Conservation (phyloP, 2,113 vertebrate species). For the Orientallactaga bullata region DNA sequence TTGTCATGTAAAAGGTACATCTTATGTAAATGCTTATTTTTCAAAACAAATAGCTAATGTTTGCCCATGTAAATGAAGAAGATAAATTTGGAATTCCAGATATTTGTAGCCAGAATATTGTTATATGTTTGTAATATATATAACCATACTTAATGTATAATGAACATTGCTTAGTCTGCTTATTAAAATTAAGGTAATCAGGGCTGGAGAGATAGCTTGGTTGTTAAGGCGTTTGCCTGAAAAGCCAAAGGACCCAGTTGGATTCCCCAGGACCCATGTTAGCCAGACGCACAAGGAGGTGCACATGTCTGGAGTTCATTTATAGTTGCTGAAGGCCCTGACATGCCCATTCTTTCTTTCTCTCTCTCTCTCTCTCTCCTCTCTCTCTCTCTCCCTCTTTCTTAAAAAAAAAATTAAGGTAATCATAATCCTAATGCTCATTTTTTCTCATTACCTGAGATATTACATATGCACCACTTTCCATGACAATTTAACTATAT, state of each 20-base stretch:
- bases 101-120: constrained; percentile 27
- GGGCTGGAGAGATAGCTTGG: no score
- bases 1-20: constrained; percentile 40
- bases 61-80: constrained; percentile 28
- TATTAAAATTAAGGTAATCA: no score
- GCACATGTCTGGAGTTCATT: no score
- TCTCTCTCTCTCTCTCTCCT: no score
- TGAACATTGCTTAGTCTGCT: neutral
- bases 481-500: neutral
- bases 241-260: no score
- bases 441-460: constrained; percentile 6
- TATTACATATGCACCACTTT: neutral
- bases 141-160: neutral
- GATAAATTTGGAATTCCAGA: neutral
- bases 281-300: no score
- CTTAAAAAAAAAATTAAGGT: no score
- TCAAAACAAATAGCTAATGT: neutral
- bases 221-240: no score
- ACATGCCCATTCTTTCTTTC: no score
- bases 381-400: no score
- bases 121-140: neutral
- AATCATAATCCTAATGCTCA: neutral
- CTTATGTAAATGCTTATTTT: constrained; percentile 17
- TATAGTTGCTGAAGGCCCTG: no score
- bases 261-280: no score